Percentiles rank a stretch among this genome's conserved stretches.
These are phyloP conservation scores for Zosterops japonicus DNA, from an alignment of 2,113 vertebrate genomes.

Conservation along the genomic window DNA sequence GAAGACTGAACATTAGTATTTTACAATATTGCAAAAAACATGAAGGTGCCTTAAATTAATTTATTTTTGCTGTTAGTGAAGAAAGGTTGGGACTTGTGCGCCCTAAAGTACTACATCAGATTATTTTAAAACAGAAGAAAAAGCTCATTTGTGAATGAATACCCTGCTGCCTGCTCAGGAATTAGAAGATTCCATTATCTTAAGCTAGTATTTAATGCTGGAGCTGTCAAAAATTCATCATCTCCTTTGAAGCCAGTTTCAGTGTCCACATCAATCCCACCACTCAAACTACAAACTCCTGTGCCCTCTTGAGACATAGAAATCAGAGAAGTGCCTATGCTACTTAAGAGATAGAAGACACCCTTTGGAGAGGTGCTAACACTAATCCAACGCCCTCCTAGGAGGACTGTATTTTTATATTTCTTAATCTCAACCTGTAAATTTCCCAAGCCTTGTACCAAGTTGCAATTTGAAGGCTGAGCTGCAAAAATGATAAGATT, in stretches of 20 bases:
- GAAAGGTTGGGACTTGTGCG: background rate
- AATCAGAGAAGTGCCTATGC: background rate
- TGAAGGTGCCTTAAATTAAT: background rate
- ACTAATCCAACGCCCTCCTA: background rate
- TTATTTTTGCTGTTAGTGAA: background rate
- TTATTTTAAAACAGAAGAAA: background rate
- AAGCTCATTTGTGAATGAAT: background rate
- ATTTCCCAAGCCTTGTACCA: background rate
- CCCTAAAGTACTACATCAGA: background rate
- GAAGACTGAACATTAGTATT: background rate
- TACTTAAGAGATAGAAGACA: background rate
- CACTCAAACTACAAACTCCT: background rate
- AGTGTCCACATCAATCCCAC: background rate
- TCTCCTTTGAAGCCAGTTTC: background rate
- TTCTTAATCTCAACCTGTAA: background rate
- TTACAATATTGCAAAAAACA: background rate
- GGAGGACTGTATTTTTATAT: accelerated
- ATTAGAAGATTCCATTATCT: background rate
- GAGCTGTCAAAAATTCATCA: background rate
- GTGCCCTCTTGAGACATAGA: background rate
- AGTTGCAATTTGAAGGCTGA: background rate
- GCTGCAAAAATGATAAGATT: background rate
- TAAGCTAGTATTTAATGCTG: background rate
- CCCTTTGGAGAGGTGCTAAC: background rate
- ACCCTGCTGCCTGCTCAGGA: background rate